phyloP scores from a whole-genome alignment of 2,888 invertebrate genomes.

The Nemapogon koenigi region DNA sequence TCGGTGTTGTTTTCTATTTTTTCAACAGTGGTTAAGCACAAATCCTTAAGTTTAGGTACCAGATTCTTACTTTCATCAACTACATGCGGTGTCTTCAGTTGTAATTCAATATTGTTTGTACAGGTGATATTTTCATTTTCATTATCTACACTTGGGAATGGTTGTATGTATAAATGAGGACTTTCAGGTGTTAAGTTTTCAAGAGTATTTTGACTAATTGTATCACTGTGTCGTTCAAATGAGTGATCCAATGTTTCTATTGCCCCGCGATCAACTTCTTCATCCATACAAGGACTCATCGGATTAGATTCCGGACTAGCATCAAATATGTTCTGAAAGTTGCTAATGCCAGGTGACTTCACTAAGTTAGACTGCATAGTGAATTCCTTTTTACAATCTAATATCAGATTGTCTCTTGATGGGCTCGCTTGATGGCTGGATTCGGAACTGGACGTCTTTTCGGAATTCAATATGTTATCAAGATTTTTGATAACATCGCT shows the following conservation, averaged over 20 bases:
- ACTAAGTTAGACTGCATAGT: slow-evolving; percentile 48
- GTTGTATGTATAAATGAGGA: slow-evolving; percentile 41
- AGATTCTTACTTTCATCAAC: slow-evolving; percentile 12
- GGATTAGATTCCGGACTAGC: slow-evolving; percentile 32
- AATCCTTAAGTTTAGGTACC: slow-evolving; percentile 46
- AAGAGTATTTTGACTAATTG: slow-evolving; percentile 46
- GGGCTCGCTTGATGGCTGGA: slow-evolving; percentile 65
- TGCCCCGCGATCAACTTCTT: slow-evolving; percentile 42
- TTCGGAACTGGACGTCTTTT: slow-evolving; percentile 66
- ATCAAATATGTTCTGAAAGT: slow-evolving; percentile 48
- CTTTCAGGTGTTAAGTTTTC: slow-evolving; percentile 53
- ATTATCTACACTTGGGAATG: not conserved
- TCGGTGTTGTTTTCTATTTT: too few relatives aligned
- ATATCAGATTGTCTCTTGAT: slow-evolving; percentile 50
- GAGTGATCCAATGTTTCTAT: slow-evolving; percentile 53
- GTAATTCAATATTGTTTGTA: slow-evolving; percentile 1
- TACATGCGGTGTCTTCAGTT: not conserved
- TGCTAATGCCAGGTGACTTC: slow-evolving; percentile 52
- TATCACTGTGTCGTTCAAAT: slow-evolving; percentile 50
- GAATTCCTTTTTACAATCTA: slow-evolving; percentile 54
- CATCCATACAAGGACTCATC: slow-evolving; percentile 24
- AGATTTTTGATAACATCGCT: slow-evolving; percentile 70
- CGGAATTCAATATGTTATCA: slow-evolving; percentile 67
- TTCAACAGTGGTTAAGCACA: slow-evolving; percentile 37
- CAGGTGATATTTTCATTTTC: not conserved